phyloP scores from a whole-genome alignment of 2,797 vertebrate species.

The Graptemys geographica region DNA sequence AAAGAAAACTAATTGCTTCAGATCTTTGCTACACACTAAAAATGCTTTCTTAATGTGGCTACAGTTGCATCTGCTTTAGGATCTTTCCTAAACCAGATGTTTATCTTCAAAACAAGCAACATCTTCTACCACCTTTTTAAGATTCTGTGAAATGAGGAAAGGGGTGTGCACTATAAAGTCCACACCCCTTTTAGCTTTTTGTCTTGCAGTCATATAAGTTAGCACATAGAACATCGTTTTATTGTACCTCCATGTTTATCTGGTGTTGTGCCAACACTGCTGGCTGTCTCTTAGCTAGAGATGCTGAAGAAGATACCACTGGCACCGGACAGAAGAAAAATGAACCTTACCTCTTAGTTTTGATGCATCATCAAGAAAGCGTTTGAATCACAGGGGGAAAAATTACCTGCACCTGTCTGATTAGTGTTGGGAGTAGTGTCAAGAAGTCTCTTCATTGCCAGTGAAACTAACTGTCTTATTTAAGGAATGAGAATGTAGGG shows the following conservation, averaged over 20 bases:
- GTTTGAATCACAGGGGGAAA: background rate
- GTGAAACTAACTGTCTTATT: background rate
- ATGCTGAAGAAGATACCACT: background rate
- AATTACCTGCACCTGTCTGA: background rate
- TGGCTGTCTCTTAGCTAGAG: background rate
- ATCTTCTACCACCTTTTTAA: background rate
- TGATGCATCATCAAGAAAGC: conserved; percentile 7
- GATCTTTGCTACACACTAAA: background rate
- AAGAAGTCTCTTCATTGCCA: background rate
- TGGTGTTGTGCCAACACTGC: background rate
- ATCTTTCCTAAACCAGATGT: background rate
- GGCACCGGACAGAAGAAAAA: background rate
- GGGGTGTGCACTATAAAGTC: background rate
- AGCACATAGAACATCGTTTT: background rate
- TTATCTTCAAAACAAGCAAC: background rate
- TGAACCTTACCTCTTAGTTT: background rate
- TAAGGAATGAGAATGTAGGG: background rate
- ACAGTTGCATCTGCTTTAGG: background rate
- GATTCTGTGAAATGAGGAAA: background rate
- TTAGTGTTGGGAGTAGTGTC: background rate
- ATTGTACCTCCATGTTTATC: background rate
- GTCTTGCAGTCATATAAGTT: background rate
- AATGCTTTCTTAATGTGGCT: background rate
- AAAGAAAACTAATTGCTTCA: background rate
- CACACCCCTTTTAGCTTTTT: background rate